Evolutionary conservation across 2,797 vertebrate genomes (phyloP), one percentile per base, ranked within the genome.

Genomic region (Melanotaenia parkinsoni): DNA sequence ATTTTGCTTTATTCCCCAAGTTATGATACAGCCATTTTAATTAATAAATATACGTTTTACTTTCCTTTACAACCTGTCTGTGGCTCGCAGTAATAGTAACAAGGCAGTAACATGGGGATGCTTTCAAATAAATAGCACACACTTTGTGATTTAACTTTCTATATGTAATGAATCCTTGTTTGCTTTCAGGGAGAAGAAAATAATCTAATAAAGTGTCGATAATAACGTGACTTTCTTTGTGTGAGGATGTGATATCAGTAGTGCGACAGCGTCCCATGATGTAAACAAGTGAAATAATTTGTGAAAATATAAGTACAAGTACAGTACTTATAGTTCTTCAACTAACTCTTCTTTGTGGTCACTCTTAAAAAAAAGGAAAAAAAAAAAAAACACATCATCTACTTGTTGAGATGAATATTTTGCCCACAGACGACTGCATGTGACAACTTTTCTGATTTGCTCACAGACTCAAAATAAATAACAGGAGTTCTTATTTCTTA

Each of bases 31-130:
- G 67, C 51, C 24, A 74, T 66, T 50, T 75, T 89, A 33, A 33
- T 91, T 67, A 93, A 93, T 93, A 94, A 94, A 94, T 94, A 94
- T 51, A 63, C 10, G 47, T 75, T 80, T 87, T 47, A 80, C 58
- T 86, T 86, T 89, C 76, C 89, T 90, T 90, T 92, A 92, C 83
- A 89, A 86, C 81, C 76, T 30, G 70, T 72, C 64, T 71, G 86
- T 88, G 78, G 56, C 72, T 80, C 72, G 40, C 67, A 18, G 66
- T 71, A 43, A 81, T 47, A 59, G 75, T 54, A 64, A 71, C 45
- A n/a, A 4, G 71, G 76, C 67, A 70, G 58, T 70, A 73, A 67
- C 57, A 71, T 6, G 64, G 57, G 24, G 79, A 74, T 58, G 35
- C 45, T 79, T 81, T 76, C 16, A 85, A 92, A 93, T 89, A 91